Evolutionary conservation across 1,140 invertebrate genomes (phyloP).

Genomic region (Samia ricini): DNA sequence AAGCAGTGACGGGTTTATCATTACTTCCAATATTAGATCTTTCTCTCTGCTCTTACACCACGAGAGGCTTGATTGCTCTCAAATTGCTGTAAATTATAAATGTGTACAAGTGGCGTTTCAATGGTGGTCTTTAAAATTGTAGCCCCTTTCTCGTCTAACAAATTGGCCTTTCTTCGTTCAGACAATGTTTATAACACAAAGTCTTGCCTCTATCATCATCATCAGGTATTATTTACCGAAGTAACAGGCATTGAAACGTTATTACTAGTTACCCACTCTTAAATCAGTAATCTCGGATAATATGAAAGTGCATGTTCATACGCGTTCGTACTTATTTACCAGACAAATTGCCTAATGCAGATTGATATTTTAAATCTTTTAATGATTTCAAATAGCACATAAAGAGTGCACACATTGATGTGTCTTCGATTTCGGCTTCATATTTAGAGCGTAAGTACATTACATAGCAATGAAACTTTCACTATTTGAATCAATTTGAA

Average conservation of each 20-base stretch:
- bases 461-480: constrained; percentile 8
- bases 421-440: not conserved
- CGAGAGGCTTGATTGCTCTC: constrained; percentile 60
- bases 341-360: constrained; percentile 29
- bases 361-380: constrained; percentile 9
- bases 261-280: constrained; percentile 11
- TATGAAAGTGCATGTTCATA: constrained; percentile 28
- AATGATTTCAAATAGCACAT: not conserved
- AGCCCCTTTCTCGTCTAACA: constrained; percentile 69
- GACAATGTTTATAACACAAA: constrained; percentile 37
- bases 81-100: constrained; percentile 74
- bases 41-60: constrained; percentile 57
- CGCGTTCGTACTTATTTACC: constrained; percentile 23
- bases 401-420: not conserved
- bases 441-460: not conserved
- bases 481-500: constrained; percentile 8
- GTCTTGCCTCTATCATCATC: constrained; percentile 41
- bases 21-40: constrained; percentile 57
- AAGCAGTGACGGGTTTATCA: constrained; percentile 57
- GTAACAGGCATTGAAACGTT: constrained; percentile 12
- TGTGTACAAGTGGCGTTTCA: constrained; percentile 52
- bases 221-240: constrained; percentile 24
- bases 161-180: constrained; percentile 73
- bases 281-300: constrained; percentile 12
- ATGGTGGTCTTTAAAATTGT: constrained; percentile 67